Evolutionary conservation across 2,113 vertebrate species (phyloP), one percentile per base, ranked within the genome.

Genomic region (Hippocampus zosterae): DNA sequence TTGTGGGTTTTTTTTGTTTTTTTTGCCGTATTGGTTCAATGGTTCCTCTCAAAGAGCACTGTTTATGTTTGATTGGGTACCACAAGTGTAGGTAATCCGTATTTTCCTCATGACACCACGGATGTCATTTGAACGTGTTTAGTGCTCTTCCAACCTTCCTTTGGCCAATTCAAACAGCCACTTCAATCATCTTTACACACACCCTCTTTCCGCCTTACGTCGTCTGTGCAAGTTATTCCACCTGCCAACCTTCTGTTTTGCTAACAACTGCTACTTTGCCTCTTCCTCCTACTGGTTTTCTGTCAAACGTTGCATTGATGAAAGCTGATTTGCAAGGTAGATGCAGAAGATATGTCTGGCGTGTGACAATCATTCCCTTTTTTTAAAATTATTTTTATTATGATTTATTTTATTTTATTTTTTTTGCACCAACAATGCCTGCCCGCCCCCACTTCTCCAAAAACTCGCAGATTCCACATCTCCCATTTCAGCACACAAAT

Each of bases 291-390:
- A 86, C 93, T 87, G 85, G 94, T 95, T 96, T 93, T 95, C 94
- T 90, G 93, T 93, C 95, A 96, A 96, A 92, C 95, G 96, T 97
- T 95, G 93, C 95, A 95, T 95, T 98, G 96, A 97, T 95, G 95
- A 97, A 96, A 96, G 95, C 96, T 96, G 96, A 97, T 94, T 95
- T 97, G 93, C 95, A 97, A 97, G 96, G 95, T 97, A 97, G 95
- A 98, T 94, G 11, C 27, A 33, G 27, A 33, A 94, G 95, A 90
- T 90, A 90, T 93, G 88, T 94, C 81, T 95, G 88, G 92, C 94
- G 93, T 94, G 93, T 94, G 91, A 94, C 93, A 91, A 37, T 37
- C 33, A 37, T 37, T 37, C 33, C 33, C 33, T 37, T 37, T 37
- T 37, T 6, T 37, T 1, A 37, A 33, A 37, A 37, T 6, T 37